These are phyloP conservation scores for Oconnorella tubifera DNA, from an alignment of 2,888 invertebrate genomes.

Conservation along the genomic window DNA sequence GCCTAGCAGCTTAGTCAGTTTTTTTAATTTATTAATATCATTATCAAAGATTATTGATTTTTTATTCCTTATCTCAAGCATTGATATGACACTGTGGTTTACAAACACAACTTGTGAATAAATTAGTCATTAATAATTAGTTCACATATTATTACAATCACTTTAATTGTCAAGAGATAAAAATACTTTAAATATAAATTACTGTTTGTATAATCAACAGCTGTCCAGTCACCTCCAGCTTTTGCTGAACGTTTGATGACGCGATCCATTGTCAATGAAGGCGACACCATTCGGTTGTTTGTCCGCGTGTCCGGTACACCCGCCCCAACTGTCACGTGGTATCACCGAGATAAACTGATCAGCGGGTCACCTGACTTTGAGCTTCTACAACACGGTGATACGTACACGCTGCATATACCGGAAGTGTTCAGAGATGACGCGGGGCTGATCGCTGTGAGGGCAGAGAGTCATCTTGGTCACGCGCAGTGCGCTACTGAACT, in stretches of 20 bases:
- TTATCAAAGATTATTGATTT: too few species aligned
- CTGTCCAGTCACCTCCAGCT: not conserved
- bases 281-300: conserved; percentile 48
- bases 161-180: too few species aligned
- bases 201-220: too few species aligned
- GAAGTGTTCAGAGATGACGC: conserved; percentile 60
- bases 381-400: conserved; percentile 61
- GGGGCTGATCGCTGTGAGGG: conserved; percentile 53
- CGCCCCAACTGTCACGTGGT: conserved; percentile 52
- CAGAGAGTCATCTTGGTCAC: conserved; percentile 54
- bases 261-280: conserved; percentile 37
- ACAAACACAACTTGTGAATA: too few species aligned
- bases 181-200: too few species aligned
- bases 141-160: too few species aligned
- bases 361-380: conserved; percentile 52
- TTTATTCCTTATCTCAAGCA: too few species aligned
- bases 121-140: not conserved
- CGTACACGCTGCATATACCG: conserved; percentile 67
- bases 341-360: conserved; percentile 55
- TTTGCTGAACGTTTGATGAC: not conserved
- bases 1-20: too few species aligned
- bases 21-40: too few species aligned
- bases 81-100: too few species aligned
- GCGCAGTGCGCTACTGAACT: conserved; percentile 76
- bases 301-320: conserved; percentile 50